Conservation (phyloP, 2,797 vertebrate species). For the Pangasius mekongensis region DNA sequence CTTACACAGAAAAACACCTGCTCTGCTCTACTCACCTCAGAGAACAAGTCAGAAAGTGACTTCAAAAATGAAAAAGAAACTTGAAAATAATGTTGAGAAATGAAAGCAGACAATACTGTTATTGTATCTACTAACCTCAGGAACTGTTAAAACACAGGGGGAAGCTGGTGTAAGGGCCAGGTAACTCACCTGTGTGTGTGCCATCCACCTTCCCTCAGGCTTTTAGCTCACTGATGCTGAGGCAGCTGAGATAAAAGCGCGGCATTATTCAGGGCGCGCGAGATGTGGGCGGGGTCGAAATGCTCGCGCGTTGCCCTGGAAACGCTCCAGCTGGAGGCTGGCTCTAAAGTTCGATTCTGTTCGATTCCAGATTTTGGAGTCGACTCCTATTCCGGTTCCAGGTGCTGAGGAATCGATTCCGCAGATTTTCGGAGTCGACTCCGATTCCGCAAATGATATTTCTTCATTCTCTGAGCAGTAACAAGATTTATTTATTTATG, state of each 20-base stretch:
- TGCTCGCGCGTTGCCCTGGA: neutral
- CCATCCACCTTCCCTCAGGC: conserved; percentile 26
- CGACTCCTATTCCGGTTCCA: neutral
- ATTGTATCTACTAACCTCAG: neutral
- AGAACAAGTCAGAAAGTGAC: neutral
- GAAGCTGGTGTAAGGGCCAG: neutral
- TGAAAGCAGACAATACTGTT: neutral
- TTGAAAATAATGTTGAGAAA: neutral
- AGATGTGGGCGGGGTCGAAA: conserved; percentile 10
- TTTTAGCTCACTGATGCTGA: neutral
- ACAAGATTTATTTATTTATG: neutral
- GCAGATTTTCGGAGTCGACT: neutral
- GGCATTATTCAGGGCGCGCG: conserved; percentile 5
- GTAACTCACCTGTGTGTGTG: conserved; percentile 28
- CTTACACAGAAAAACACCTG: neutral
- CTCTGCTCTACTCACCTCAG: neutral
- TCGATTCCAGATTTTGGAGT: neutral
- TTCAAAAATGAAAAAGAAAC: neutral
- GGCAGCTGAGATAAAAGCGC: conserved; percentile 1
- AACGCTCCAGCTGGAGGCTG: neutral
- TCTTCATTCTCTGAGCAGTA: neutral
- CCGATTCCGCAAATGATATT: neutral
- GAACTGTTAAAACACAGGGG: neutral
- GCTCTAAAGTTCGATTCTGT: neutral
- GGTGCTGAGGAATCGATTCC: neutral